phyloP scores from a whole-genome alignment of 2,113 vertebrate genomes.

The Leucosticte australis region DNA sequence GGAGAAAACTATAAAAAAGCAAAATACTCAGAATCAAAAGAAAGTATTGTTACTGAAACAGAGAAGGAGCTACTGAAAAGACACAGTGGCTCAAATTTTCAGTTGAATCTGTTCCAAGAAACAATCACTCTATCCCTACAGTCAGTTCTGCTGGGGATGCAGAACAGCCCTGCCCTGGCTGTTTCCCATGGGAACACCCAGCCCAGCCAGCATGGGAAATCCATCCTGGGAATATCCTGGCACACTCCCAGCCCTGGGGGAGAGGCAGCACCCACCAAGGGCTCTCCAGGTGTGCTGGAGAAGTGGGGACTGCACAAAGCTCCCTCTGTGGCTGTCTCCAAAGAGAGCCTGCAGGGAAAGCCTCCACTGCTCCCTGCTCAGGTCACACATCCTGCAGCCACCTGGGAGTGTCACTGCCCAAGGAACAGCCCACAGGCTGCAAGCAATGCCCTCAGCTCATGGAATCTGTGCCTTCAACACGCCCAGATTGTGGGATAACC shows the following conservation, averaged over 20 bases:
- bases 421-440: accelerated
- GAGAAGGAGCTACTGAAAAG: background rate
- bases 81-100: background rate
- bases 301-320: background rate
- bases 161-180: background rate
- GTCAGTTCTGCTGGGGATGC: background rate
- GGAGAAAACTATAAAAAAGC: background rate
- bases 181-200: background rate
- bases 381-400: background rate
- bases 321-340: background rate
- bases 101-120: background rate
- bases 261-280: background rate
- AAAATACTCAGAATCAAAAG: background rate
- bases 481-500: background rate
- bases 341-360: background rate
- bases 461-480: background rate
- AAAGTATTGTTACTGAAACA: background rate
- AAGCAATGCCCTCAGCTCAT: background rate
- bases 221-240: background rate
- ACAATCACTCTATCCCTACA: too few species aligned
- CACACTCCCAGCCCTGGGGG: background rate
- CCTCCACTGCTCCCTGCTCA: background rate
- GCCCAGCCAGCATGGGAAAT: accelerated
- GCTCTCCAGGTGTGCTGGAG: background rate
- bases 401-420: background rate